Evolutionary conservation across 2,888 invertebrate genomes (phyloP).

Genomic region (Aelia acuminata): DNA sequence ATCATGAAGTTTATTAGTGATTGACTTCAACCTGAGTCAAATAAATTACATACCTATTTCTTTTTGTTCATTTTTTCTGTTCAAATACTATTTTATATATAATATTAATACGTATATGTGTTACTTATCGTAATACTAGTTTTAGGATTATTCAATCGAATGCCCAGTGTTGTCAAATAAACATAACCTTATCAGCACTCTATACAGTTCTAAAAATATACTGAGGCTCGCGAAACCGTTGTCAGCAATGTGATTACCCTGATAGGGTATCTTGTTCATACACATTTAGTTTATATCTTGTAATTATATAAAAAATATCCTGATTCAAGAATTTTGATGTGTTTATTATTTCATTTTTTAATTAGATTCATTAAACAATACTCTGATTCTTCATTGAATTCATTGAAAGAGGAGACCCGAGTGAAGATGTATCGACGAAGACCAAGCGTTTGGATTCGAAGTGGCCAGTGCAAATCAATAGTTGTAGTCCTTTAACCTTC

Average conservation of each 20-base stretch:
- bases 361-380: too few species aligned
- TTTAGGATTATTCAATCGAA: neutral
- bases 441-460: neutral
- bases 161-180: neutral
- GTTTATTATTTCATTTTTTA: too few species aligned
- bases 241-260: neutral
- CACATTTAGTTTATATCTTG: neutral
- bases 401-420: too few species aligned
- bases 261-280: neutral
- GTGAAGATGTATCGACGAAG: neutral
- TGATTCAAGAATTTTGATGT: too few species aligned
- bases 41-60: too few species aligned
- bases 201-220: neutral
- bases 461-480: neutral
- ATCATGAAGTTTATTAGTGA: too few species aligned
- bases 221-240: neutral
- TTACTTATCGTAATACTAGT: neutral
- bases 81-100: neutral
- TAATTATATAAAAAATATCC: neutral
- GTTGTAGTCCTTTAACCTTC: constrained; percentile 1
- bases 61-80: neutral
- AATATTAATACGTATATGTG: neutral
- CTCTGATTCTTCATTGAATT: too few species aligned
- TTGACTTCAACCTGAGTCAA: too few species aligned
- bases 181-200: neutral